These are phyloP conservation scores for Drosophila asahinai DNA, from an alignment of 1,140 invertebrate species.

Conservation along the genomic window DNA sequence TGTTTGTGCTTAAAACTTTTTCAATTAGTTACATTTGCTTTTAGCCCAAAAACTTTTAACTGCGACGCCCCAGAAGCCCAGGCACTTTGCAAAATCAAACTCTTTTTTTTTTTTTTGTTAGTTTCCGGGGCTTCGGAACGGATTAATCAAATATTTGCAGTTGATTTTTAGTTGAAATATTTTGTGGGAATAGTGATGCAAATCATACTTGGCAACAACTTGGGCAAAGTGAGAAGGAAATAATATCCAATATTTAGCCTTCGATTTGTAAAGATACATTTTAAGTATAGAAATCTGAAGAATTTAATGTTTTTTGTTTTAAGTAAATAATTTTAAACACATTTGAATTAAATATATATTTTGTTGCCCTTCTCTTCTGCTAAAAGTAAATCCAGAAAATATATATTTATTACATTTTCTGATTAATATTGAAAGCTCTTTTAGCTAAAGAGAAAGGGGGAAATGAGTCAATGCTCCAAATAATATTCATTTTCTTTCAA, in stretches of 20 bases:
- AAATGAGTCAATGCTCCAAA: too few species aligned
- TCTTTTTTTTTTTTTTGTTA: not conserved
- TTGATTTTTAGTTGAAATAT: constrained; percentile 5
- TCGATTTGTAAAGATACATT: too few species aligned
- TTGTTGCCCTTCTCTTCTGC: not conserved
- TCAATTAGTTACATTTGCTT: constrained; percentile 69
- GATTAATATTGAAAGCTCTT: not conserved
- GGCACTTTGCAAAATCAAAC: constrained; percentile 32
- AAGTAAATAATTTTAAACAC: too few species aligned
- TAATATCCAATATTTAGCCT: not conserved
- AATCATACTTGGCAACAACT: not conserved
- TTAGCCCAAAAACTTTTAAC: constrained; percentile 53
- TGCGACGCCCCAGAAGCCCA: constrained; percentile 25
- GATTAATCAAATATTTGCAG: constrained; percentile 26
- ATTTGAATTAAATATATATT: too few species aligned
- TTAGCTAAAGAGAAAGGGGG: not conserved
- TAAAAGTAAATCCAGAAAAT: not conserved
- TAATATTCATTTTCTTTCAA: too few species aligned
- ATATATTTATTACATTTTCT: not conserved
- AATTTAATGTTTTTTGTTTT: too few species aligned
- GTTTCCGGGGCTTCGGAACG: not conserved
- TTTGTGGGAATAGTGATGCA: not conserved
- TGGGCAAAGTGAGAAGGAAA: not conserved
- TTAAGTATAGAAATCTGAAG: too few species aligned
- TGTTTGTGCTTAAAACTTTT: constrained; percentile 69